Evolutionary conservation across 2,888 invertebrate genomes (phyloP).

Genomic region (Agrochola litura): DNA sequence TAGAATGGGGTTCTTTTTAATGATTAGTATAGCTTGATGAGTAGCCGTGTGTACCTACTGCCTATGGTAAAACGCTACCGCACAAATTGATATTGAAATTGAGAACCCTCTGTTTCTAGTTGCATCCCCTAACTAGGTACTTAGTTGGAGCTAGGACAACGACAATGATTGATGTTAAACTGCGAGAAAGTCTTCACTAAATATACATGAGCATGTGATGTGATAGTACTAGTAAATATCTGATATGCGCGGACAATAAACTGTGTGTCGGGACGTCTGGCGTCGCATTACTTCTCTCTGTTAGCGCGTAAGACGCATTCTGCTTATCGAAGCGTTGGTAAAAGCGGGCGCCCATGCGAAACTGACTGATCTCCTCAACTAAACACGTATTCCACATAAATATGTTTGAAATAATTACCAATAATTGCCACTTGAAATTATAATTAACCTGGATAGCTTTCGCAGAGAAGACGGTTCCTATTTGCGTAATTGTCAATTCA

Average conservation of each 20-base stretch:
- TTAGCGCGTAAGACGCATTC: conserved; percentile 71
- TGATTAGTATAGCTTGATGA: too few species aligned
- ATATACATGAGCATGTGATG: conserved; percentile 5
- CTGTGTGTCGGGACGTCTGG: conserved; percentile 39
- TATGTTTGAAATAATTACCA: conserved; percentile 47
- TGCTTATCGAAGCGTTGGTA: conserved; percentile 84
- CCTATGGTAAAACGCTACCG: too few species aligned
- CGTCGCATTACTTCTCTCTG: conserved; percentile 49
- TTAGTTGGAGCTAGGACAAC: neutral
- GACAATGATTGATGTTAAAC: conserved; percentile 27
- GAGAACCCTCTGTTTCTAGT: neutral
- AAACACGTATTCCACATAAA: conserved; percentile 61
- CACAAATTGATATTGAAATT: neutral
- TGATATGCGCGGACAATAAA: conserved; percentile 52
- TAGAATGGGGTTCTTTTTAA: too few species aligned
- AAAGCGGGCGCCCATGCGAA: conserved; percentile 85
- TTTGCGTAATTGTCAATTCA: conserved; percentile 2
- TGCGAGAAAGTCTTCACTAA: conserved; percentile 33
- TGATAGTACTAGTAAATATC: conserved; percentile 43
- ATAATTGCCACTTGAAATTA: conserved; percentile 47
- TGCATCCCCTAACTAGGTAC: neutral
- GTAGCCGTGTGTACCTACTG: too few species aligned
- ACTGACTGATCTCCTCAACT: conserved; percentile 79
- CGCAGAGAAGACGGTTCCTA: neutral
- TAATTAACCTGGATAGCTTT: conserved; percentile 33